Evolutionary conservation across 2,113 vertebrate species (phyloP), one percentile per base, ranked within the genome.

Genomic region (Hucho hucho): DNA sequence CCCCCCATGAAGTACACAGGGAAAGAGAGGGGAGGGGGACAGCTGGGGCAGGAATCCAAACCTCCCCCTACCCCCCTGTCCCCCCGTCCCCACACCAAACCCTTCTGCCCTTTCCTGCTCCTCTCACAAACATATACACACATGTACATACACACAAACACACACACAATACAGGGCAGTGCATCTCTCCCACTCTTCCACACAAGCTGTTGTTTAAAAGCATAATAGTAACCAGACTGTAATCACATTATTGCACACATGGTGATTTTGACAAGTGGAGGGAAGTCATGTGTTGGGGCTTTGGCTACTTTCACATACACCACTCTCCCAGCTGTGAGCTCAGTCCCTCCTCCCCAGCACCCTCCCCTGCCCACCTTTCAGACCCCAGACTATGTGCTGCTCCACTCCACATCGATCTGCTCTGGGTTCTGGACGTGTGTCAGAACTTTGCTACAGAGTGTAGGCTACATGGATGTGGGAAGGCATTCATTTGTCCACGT

Each of bases 221-320:
- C 95, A 96, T 97, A 96, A 97, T 95, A 97, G 95, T 96, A 96
- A 95, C 96, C 95, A 96, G 95, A 95, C 96, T 95, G 95, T 96
- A 96, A 96, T 96, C 95, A 96, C 95, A 96, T 96, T 96, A 96
- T 96, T 95, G 95, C 93, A 93, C 96, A 96, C 95, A 96, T 96
- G 95, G 95, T 95, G 95, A 95, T 95, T 96, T 96, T 88, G 95
- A 92, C 95, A 96, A 92, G 91, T 90, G 88, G 90, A 92, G 87
- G 92, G 49, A 95, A 95, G 95, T 96, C 95, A 97, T 96, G 95
- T 97, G 96, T 95, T 95, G 95, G 95, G 93, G 94, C 96, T 97
- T 96, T 96, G 96, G 96, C 95, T 95, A 93, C 58, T 91, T 92
- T 89, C 83, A 87, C 81, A 81, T 95, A 81, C 95, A 89, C 94